phyloP scores from a whole-genome alignment of 2,888 invertebrate species.

The Endotricha flammealis region DNA sequence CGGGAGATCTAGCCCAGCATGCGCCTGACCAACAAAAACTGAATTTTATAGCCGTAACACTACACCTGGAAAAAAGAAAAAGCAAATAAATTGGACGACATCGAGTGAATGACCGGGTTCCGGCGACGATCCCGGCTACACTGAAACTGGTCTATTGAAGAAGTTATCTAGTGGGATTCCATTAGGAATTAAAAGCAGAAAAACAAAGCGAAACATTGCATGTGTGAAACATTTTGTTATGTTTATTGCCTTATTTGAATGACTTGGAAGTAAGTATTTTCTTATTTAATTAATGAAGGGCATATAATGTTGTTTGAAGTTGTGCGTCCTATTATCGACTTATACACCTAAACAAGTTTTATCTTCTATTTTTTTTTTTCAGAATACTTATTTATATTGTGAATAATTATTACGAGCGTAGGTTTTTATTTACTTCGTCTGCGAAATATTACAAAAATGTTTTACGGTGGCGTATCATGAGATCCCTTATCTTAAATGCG shows the following conservation, averaged over 20 bases:
- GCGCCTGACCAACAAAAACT: slow-evolving; percentile 71
- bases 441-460: too few species aligned
- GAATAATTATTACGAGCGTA: too few species aligned
- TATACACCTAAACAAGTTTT: too few species aligned
- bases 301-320: too few species aligned
- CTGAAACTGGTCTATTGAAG: slow-evolving; percentile 31
- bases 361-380: too few species aligned
- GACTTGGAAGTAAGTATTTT: background rate
- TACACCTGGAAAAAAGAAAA: slow-evolving; percentile 62
- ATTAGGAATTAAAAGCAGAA: background rate
- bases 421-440: too few species aligned
- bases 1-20: slow-evolving; percentile 72
- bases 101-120: slow-evolving; percentile 54
- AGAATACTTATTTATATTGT: too few species aligned
- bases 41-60: slow-evolving; percentile 72
- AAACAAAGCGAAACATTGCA: background rate
- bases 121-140: slow-evolving; percentile 35
- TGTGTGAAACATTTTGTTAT: background rate
- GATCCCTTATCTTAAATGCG: too few species aligned
- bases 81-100: slow-evolving; percentile 67
- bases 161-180: slow-evolving; percentile 1
- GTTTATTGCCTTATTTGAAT: background rate
- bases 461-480: too few species aligned
- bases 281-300: background rate
- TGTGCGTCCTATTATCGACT: too few species aligned